Base-by-base conservation (phyloP, 2,113 vertebrate genomes). In the Daboia siamensis region DNA sequence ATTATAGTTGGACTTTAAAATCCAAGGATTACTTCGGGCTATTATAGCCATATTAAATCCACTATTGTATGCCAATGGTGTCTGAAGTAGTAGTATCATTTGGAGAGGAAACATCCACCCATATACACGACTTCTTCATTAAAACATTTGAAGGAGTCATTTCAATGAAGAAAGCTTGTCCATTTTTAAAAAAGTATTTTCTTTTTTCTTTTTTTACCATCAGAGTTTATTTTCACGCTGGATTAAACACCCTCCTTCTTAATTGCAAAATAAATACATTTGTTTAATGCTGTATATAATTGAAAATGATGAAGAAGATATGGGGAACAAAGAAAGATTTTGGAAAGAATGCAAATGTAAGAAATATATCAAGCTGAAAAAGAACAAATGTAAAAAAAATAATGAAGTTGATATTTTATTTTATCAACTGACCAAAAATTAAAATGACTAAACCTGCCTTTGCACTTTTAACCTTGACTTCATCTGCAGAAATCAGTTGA, bases 231-330 rank as follows among this genome's bases (percentile, higher is more conserved):
- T 93, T 93, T 55, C 87, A 86, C 69, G 51, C 91, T 59, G 69
- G 80, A 90, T 86, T 90, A 90, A 93, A 87, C 21, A 74, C 86
- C 92, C 44, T 86, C 39, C 69, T 48, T 89, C 54, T 86, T 93
- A 56, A 87, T 90, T 87, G 87, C 33, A 74, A 59, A 93, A 48
- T 89, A 69, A 90, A 90, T 59, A 90, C 56, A 86, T 69, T 91
- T 55, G 26, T 44, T 93, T 74, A 86, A 17, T 61, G 48, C 57
- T 91, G 89, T 39, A 86, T 54, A 74, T 74, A 51, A 90, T 2
- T 90, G 33, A 39, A 33, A 54, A 87, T n/a, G 44, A 61, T 52
- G 15, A 52, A 61, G 33, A 48, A 55, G 21, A 52, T 86, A 93
- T 39, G 44, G 29, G 17, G 61, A 64, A 29, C 64, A 11, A 33